Percentiles rank a stretch among this genome's conserved stretches.
Evolutionary conservation across 2,888 invertebrate species (phyloP).

Genomic region (Tetheella fluctuosa): DNA sequence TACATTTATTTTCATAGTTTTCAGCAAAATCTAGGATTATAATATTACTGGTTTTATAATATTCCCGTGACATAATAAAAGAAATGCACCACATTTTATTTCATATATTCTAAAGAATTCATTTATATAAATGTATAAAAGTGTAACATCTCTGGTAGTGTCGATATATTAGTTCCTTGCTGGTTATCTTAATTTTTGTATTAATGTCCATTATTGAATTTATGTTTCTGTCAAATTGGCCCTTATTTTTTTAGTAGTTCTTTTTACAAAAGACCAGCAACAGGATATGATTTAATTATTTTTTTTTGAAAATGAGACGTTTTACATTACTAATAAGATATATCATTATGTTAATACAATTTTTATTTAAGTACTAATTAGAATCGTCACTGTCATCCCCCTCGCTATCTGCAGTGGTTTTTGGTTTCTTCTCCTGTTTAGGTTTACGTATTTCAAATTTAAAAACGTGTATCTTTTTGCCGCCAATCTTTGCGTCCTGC

Average conservation of each 20-base stretch:
- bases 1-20: no score
- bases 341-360: no score
- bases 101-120: neutral
- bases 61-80: neutral
- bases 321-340: no score
- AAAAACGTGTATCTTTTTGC: conserved; percentile 60
- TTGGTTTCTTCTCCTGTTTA: conserved; percentile 22
- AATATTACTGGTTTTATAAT: neutral
- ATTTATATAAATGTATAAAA: neutral
- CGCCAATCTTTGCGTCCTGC: conserved; percentile 51
- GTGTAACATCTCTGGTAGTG: no score
- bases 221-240: neutral
- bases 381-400: conserved; percentile 53
- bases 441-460: conserved; percentile 52
- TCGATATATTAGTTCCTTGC: neutral
- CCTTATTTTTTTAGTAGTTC: no score
- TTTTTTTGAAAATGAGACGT: no score
- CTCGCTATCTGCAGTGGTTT: conserved; percentile 34
- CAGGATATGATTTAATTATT: no score
- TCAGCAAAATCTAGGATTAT: neutral
- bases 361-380: conserved; percentile 35
- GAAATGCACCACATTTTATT: neutral
- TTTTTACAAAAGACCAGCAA: no score
- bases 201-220: neutral
- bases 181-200: neutral